Base-by-base conservation (phyloP, 2,113 vertebrate species). In the Etheostoma spectabile region DNA sequence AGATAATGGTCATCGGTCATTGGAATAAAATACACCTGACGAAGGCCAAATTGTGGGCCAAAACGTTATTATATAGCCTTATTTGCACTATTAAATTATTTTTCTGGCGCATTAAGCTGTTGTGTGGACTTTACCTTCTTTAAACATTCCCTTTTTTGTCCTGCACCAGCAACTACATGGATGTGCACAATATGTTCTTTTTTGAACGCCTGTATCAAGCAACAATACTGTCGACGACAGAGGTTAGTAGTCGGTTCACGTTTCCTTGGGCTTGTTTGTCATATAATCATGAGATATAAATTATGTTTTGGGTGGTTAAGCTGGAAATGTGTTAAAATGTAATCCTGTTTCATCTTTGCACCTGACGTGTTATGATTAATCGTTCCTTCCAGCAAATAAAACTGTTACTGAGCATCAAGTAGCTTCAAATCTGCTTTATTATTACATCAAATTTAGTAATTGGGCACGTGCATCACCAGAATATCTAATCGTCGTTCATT, bases 281-380 rank as follows among this genome's bases (percentile, higher is more conserved):
- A 51, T n/a, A 45, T 56, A 46, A 61, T 67, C 22, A 59, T 59
- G 46, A 61, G 0, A 1, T 48, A 15, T 30, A 30, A 13, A 60
- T 42, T 19, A 55, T 61, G 48, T 60, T 70, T 74, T 64, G 46
- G 19, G 57, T 51, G 7, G 35, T 13, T 60, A 65, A 42, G 22
- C 13, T 60, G 22, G 22, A 57, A 66, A 52, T 49, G 60, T 68
- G 56, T 68, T 51, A 8, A 49, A n/a, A 10, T 14, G 10, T 16
- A 30, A 42, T 22, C 22, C 22, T 68, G 33, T 65, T 82, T 78
- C 1, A 3, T 73, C 14, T 59, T 74, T 74, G 57, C 10, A 68
- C 62, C 24, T 27, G n/a, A 60, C 68, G 24, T 59, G n/a, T 14
- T 45, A 24, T 57, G 64, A 63, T 69, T 63, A 35, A 79, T 68